A percentile compares a stretch with the other conserved stretches of the same genome.
Evolutionary conservation across 2,113 vertebrate species (phyloP).

Genomic region (Fulmarus glacialis): DNA sequence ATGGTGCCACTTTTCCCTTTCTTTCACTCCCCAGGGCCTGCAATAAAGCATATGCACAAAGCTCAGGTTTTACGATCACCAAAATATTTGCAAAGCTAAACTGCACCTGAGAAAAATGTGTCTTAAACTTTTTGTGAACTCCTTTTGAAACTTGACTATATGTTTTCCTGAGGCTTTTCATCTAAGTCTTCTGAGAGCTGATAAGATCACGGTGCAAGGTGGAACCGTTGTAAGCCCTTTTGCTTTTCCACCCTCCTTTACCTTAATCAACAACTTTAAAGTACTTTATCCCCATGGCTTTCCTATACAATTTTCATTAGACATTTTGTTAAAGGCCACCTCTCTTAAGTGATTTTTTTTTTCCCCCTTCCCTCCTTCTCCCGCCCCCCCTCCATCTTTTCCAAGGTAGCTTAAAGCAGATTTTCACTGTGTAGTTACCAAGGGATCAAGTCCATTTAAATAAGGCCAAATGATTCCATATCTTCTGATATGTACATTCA

Average conservation of each 20-base stretch:
- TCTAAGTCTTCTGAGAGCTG: background rate
- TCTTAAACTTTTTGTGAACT: background rate
- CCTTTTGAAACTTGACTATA: background rate
- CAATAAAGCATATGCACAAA: background rate
- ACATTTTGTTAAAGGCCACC: background rate
- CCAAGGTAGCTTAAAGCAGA: background rate
- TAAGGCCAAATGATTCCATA: background rate
- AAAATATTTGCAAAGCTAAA: background rate
- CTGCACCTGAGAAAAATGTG: background rate
- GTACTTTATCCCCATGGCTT: background rate
- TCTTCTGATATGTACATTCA: background rate
- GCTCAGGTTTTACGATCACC: background rate
- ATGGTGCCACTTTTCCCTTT: background rate
- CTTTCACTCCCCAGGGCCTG: background rate
- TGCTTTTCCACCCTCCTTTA: background rate
- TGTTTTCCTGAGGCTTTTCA: background rate
- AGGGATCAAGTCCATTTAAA: background rate
- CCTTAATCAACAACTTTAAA: background rate
- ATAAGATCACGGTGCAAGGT: background rate
- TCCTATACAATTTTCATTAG: background rate
- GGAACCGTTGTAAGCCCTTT: background rate
- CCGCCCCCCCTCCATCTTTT: too few species aligned
- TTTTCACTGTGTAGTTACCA: background rate
- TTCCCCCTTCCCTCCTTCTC: fast-evolving
- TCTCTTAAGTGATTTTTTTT: background rate